Evolutionary conservation across 1,140 invertebrate genomes (phyloP).

Genomic region (Drosophila guanche): DNA sequence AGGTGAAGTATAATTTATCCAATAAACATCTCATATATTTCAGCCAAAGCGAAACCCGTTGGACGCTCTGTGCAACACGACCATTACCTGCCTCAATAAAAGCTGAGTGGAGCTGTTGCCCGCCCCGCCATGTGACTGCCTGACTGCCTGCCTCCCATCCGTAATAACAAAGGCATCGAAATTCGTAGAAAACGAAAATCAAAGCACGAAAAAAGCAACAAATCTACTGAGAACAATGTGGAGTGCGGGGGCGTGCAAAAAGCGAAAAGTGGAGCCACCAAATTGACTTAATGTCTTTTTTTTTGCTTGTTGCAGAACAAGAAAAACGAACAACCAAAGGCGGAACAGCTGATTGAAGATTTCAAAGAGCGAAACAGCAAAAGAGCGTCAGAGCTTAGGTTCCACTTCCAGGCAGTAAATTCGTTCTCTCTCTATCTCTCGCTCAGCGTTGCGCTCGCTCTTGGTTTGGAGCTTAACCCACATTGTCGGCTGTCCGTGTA

Average conservation of each 20-base stretch:
- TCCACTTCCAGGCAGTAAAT: constrained; percentile 60
- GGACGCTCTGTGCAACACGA: constrained; percentile 13
- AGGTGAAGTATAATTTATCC: too few relatives aligned
- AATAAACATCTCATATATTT: too few relatives aligned
- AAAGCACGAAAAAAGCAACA: constrained; percentile 16
- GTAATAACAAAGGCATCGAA: constrained; percentile 47
- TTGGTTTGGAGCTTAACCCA: constrained; percentile 60
- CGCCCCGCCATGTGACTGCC: constrained; percentile 26
- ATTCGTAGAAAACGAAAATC: constrained; percentile 43
- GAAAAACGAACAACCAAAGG: too few relatives aligned
- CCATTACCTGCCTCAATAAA: constrained; percentile 66
- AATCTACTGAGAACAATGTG: background rate
- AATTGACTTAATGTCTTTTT: constrained; percentile 56
- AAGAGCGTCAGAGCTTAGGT: constrained; percentile 36
- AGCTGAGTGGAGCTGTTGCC: constrained; percentile 32
- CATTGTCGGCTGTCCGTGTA: constrained; percentile 31
- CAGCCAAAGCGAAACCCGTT: background rate
- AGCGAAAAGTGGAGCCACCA: constrained; percentile 28
- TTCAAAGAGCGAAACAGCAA: constrained; percentile 43
- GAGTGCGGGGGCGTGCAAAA: constrained; percentile 1
- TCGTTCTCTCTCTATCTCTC: background rate
- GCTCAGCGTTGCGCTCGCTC: background rate
- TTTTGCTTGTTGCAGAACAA: constrained; percentile 23
- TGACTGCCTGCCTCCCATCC: constrained; percentile 24
- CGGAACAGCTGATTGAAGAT: constrained; percentile 53